Evolutionary conservation across 2,888 invertebrate genomes (phyloP), one percentile per base, ranked within the genome.

Genomic region (Boloria selene): DNA sequence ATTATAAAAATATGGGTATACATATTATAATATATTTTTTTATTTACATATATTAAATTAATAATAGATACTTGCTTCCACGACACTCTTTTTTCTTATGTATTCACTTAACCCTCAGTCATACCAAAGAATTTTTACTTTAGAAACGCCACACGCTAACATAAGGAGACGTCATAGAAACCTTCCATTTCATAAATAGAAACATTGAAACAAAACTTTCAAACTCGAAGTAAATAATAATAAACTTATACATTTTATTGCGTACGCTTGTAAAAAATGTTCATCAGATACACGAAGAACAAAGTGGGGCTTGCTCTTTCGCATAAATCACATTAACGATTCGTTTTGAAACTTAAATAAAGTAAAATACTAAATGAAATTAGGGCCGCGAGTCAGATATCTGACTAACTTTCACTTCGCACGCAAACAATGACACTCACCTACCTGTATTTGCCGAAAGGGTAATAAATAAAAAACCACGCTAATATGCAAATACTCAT

Each of bases 311-410:
- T 61, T 60, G 31, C 38, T 63, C 63, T n/a, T 63, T 73, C 69
- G 69, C 73, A 82, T 84, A 86, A 87, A 86, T 86, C 82, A 85
- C 80, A 77, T 81, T 78, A 76, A 76, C 79, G 77, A 83, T 81
- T 79, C 81, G 79, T 81, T 82, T 85, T 85, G 86, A 87, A 80
- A 69, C 64, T 72, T 64, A 79, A 75, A 73, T 74, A 78, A 83
- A 83, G 77, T 79, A 83, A 86, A 86, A 82, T 82, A 80, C 83
- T 73, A 85, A 88, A 84, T 82, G 78, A 86, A 89, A 90, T 88
- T 85, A 85, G 86, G 86, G 81, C 82, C 85, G 85, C 84, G 86
- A 86, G 83, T 83, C 85, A 81, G 86, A 87, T 77, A 76, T 80
- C 78, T 88, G 88, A 89, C 81, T 88, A 87, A 90, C 86, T 84